Conservation (phyloP, 1,140 invertebrate genomes). For the Gonatopus flavifemur region DNA sequence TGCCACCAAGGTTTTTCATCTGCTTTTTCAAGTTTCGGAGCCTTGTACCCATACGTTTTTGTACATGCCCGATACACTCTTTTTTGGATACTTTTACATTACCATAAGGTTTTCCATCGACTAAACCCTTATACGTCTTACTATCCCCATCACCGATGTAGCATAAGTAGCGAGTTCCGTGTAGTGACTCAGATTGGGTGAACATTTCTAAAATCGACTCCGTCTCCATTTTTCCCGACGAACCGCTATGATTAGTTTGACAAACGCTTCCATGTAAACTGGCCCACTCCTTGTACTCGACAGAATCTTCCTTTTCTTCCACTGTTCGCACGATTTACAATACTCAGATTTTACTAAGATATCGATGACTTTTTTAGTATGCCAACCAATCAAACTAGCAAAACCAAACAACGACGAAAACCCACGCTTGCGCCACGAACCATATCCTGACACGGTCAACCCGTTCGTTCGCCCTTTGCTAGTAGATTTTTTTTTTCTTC, state of each 20-base stretch:
- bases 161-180: no score
- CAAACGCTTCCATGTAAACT: constrained; percentile 2
- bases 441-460: constrained; percentile 12
- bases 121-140: no score
- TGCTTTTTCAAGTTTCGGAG: no score
- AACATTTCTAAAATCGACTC: constrained; percentile 15
- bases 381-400: constrained; percentile 11
- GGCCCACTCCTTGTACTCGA: constrained; percentile 6
- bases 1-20: no score
- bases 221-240: constrained; percentile 15
- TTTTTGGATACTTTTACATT: no score
- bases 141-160: no score
- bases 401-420: constrained; percentile 11
- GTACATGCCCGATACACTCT: no score
- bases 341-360: constrained; percentile 14
- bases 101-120: no score
- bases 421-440: constrained; percentile 10
- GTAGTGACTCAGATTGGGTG: no score
- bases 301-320: constrained; percentile 2
- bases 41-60: no score
- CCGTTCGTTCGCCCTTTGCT: constrained; percentile 2
- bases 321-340: constrained; percentile 9
- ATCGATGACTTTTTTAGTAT: no score
- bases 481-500: constrained; percentile 14
- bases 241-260: constrained; percentile 7